A percentile compares a stretch with the other conserved stretches of the same genome.
Evolutionary conservation across 2,113 vertebrate genomes (phyloP).

Genomic region (Cariama cristata): DNA sequence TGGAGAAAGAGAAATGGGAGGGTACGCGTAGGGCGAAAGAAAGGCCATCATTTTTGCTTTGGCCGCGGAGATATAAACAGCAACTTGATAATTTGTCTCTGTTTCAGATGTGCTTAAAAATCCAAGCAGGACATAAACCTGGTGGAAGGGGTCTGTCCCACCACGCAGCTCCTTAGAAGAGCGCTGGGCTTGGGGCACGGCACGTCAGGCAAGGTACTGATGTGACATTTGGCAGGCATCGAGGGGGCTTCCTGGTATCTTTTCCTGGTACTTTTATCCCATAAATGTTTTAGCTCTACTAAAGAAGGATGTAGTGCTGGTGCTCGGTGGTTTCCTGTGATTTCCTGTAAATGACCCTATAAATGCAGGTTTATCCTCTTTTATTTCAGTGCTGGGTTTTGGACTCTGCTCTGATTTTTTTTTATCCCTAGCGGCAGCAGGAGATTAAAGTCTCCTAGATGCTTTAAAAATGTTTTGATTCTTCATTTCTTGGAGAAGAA

Average conservation of each 20-base stretch:
- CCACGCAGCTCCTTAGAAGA: accelerated
- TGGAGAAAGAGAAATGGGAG: not conserved
- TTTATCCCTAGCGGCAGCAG: not conserved
- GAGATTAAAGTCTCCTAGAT: not conserved
- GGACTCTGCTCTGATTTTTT: not conserved
- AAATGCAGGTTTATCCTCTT: not conserved
- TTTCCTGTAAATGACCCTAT: not conserved
- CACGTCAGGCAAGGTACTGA: not conserved
- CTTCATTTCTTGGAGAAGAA: not conserved
- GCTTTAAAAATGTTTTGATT: not conserved
- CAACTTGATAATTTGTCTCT: not conserved
- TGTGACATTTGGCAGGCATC: accelerated
- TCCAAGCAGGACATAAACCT: accelerated
- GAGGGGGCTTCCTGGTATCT: not conserved
- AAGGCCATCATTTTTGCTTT: not conserved
- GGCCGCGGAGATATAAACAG: not conserved
- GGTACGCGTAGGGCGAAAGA: accelerated
- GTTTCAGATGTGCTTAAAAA: not conserved
- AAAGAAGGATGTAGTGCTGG: not conserved
- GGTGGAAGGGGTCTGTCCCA: not conserved
- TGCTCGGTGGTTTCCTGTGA: not conserved
- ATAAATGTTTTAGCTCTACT: not conserved
- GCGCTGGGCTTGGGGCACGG: not conserved
- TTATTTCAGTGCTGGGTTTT: not conserved
- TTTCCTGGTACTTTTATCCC: not conserved